Evolutionary conservation across 2,888 invertebrate genomes (phyloP).

Genomic region (Meganola albula): DNA sequence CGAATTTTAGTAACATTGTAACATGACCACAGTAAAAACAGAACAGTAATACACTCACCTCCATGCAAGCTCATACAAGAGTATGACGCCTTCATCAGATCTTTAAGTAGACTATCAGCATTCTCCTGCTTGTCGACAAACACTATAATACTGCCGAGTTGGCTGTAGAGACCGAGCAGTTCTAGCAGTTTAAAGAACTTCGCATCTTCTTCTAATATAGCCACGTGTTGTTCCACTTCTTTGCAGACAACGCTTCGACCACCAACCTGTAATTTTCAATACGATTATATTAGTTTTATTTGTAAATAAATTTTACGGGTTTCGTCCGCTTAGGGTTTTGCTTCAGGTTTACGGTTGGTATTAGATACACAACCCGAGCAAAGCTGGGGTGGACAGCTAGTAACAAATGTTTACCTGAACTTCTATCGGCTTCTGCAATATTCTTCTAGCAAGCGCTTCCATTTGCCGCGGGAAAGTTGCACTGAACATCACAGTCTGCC

Average conservation of each 20-base stretch:
- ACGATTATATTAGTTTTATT: too few relatives aligned
- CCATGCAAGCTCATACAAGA: slow-evolving; percentile 98
- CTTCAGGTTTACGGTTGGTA: too few relatives aligned
- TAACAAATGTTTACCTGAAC: slow-evolving; percentile 79
- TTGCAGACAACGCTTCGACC: slow-evolving; percentile 98
- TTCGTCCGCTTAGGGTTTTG: too few relatives aligned
- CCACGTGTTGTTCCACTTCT: slow-evolving; percentile 97
- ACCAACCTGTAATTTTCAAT: slow-evolving; percentile 87
- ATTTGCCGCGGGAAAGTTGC: slow-evolving; percentile 99
- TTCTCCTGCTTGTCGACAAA: slow-evolving; percentile 99
- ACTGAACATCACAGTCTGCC: slow-evolving; percentile 99
- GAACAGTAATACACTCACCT: slow-evolving; percentile 70
- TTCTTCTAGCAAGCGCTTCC: slow-evolving; percentile 97
- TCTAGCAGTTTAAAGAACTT: slow-evolving; percentile 98
- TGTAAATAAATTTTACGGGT: too few relatives aligned
- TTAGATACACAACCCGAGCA: too few relatives aligned
- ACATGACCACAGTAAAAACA: too few relatives aligned
- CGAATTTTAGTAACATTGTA: too few relatives aligned
- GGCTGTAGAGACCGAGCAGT: slow-evolving; percentile 95
- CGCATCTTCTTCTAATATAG: slow-evolving; percentile 95
- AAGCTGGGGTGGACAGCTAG: too few relatives aligned
- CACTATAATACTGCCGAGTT: slow-evolving; percentile 94
- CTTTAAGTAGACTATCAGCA: slow-evolving; percentile 94
- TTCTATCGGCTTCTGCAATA: slow-evolving; percentile 96
- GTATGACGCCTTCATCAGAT: slow-evolving; percentile 97